Conservation (phyloP, 2,797 vertebrate genomes). For the Manis pentadactyla region DNA sequence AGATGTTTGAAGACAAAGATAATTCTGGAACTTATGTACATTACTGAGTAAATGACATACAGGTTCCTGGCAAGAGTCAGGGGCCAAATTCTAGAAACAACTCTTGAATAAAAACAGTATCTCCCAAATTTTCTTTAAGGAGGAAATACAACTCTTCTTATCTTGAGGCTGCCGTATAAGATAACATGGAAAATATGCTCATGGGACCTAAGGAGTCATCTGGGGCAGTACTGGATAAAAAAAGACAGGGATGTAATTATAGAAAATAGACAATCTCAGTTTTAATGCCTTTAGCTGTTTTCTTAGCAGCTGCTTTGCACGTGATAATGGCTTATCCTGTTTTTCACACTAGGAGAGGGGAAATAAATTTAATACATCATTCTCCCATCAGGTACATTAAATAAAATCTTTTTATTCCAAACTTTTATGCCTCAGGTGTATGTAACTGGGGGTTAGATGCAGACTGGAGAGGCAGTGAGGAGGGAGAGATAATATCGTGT, state of each 20-base stretch:
- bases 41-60: neutral
- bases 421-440: neutral
- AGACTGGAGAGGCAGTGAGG: neutral
- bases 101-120: neutral
- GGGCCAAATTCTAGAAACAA: slow-evolving; percentile 26
- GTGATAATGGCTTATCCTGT: slow-evolving; percentile 75
- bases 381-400: slow-evolving; percentile 62
- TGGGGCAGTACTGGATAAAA: slow-evolving; percentile 36
- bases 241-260: slow-evolving; percentile 81
- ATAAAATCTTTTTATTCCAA: slow-evolving; percentile 72
- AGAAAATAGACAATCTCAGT: slow-evolving; percentile 81
- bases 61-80: neutral
- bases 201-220: slow-evolving; percentile 70
- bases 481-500: neutral
- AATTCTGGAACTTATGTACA: neutral
- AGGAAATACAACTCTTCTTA: slow-evolving; percentile 62
- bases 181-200: slow-evolving; percentile 63
- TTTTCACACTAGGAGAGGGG: slow-evolving; percentile 4
- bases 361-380: slow-evolving; percentile 66
- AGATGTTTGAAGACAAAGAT: neutral
- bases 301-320: slow-evolving; percentile 79
- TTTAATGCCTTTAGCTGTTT: slow-evolving; percentile 81
- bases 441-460: neutral
- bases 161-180: slow-evolving; percentile 68
- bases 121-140: neutral